phyloP scores from a whole-genome alignment of 2,797 vertebrate species.

The Myioborus melanocephalus region DNA sequence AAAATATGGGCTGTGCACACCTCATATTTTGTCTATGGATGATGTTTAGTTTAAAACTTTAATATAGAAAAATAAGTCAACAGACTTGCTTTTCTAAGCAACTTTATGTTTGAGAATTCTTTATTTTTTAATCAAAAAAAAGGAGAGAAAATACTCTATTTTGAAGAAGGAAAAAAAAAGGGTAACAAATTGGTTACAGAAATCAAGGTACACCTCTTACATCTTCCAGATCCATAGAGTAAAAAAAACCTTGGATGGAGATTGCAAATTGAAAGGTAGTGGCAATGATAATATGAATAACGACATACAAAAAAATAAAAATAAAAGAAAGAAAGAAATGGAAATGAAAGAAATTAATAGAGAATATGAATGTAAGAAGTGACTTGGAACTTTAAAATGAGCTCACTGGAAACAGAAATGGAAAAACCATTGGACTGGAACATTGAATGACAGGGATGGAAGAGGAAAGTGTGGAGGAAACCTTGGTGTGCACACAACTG shows the following conservation, averaged over 20 bases:
- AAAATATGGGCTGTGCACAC: background rate
- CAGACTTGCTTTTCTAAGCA: background rate
- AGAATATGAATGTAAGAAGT: background rate
- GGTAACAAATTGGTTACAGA: background rate
- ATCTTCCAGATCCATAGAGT: background rate
- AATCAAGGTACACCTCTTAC: background rate
- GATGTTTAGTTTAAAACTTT: background rate
- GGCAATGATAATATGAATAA: background rate
- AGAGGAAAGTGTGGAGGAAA: background rate
- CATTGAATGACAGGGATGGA: slow-evolving; percentile 10
- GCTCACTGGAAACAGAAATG: slow-evolving; percentile 48
- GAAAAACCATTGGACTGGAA: slow-evolving; percentile 30
- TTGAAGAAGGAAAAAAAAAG: background rate
- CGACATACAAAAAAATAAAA: background rate
- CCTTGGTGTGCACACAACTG: background rate
- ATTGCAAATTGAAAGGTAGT: background rate
- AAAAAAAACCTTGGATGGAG: background rate
- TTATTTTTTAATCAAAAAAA: background rate
- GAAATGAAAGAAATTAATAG: background rate
- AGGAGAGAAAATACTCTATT: background rate
- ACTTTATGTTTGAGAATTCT: background rate
- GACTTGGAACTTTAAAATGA: slow-evolving; percentile 26
- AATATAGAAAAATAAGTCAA: background rate
- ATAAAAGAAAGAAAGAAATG: background rate
- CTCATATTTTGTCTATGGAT: background rate